Evolutionary conservation across 1,140 invertebrate genomes (phyloP).

Genomic region (Periplaneta americana): DNA sequence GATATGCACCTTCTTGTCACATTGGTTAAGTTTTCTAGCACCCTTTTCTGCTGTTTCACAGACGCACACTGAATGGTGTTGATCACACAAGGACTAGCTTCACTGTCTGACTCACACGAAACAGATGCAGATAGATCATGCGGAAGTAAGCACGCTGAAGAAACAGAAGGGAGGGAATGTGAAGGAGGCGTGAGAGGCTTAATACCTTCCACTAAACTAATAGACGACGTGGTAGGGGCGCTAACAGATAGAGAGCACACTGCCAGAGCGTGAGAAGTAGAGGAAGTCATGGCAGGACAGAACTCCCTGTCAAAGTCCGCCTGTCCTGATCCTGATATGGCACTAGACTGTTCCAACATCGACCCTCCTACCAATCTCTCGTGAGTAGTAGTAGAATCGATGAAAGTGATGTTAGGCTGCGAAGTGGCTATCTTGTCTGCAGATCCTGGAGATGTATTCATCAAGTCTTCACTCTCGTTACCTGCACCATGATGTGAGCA

Average conservation of each 20-base stretch:
- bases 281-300: background rate
- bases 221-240: background rate
- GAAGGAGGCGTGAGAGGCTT: background rate
- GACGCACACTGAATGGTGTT: constrained; percentile 46
- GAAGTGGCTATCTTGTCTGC: constrained; percentile 10
- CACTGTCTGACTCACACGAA: constrained; percentile 38
- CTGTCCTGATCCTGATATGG: background rate
- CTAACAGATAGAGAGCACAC: background rate
- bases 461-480: background rate
- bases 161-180: background rate
- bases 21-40: constrained; percentile 48
- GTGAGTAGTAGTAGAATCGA: background rate
- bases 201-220: background rate
- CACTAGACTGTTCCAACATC: background rate
- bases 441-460: background rate
- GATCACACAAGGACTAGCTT: constrained; percentile 41
- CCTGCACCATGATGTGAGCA: constrained; percentile 4
- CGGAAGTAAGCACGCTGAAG: background rate
- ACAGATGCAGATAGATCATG: background rate
- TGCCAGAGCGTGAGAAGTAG: background rate
- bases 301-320: background rate
- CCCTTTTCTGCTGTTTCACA: constrained; percentile 52
- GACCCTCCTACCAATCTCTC: background rate
- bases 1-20: constrained; percentile 18
- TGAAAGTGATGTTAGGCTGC: constrained; percentile 15